A percentile compares a stretch with the other conserved stretches of the same genome.
These are phyloP conservation scores for Cantharis rustica DNA, from an alignment of 2,888 invertebrate species.

Conservation along the genomic window DNA sequence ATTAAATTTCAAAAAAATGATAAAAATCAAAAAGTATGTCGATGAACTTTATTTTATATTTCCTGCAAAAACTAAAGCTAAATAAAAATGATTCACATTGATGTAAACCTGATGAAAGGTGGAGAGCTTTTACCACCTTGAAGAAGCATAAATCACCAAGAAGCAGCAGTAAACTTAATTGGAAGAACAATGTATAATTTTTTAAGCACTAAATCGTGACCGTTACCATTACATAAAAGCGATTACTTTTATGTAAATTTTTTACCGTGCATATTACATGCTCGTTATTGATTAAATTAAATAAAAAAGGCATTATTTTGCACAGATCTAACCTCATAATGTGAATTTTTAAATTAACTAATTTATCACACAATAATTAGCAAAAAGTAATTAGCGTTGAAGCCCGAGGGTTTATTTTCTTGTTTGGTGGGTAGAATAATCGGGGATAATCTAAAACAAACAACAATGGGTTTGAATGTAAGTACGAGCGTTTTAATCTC, in stretches of 20 bases:
- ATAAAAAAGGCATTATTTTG: not conserved
- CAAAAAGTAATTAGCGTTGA: not conserved
- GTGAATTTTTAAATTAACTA: not conserved
- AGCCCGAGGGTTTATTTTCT: not conserved
- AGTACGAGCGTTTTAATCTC: not conserved
- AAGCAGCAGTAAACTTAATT: slow-evolving; percentile 50
- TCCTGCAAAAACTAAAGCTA: not conserved
- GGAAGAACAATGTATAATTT: slow-evolving; percentile 46
- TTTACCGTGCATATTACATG: not conserved
- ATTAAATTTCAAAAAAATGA: too few relatives aligned
- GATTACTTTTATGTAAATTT: not conserved
- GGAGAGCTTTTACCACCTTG: slow-evolving; percentile 50
- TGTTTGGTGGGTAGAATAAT: not conserved
- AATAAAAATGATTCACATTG: slow-evolving; percentile 32
- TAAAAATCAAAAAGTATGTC: too few relatives aligned
- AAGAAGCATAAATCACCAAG: slow-evolving; percentile 50
- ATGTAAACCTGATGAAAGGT: slow-evolving; percentile 47
- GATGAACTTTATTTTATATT: not conserved
- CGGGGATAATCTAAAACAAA: not conserved
- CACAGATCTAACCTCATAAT: not conserved
- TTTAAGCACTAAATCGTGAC: slow-evolving; percentile 29
- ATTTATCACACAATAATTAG: not conserved
- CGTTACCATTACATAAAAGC: slow-evolving; percentile 1
- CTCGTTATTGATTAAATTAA: not conserved
- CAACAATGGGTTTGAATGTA: not conserved